Evolutionary conservation across 2,888 invertebrate species (phyloP).

Genomic region (Tipula unca): DNA sequence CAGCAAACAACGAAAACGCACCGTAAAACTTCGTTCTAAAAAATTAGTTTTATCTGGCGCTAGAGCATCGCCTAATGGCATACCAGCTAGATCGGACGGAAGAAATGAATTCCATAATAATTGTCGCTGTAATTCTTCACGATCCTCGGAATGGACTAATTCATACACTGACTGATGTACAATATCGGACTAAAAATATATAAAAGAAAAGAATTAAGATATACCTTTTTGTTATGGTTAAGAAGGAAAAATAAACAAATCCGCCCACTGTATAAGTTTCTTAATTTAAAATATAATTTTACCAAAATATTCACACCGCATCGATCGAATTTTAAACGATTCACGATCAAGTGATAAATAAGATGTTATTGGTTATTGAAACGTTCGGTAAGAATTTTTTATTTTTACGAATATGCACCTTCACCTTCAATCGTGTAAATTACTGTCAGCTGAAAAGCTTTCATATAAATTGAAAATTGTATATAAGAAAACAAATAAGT

Average conservation of each 20-base stretch:
- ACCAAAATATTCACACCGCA: not conserved
- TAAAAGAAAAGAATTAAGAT: conserved; percentile 29
- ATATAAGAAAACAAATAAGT: not conserved
- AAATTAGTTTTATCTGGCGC: conserved; percentile 82
- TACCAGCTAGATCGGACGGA: conserved; percentile 49
- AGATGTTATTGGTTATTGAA: not conserved
- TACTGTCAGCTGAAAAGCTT: not conserved
- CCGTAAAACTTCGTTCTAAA: conserved; percentile 94
- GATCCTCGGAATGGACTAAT: conserved; percentile 96
- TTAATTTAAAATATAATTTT: not conserved
- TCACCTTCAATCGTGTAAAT: not conserved
- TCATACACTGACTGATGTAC: conserved; percentile 99
- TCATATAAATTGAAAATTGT: not conserved
- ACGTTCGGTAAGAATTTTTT: not conserved
- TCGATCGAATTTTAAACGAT: not conserved
- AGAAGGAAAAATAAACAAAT: not conserved
- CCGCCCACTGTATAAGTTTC: not conserved
- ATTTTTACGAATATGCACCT: not conserved
- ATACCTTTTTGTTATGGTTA: not conserved
- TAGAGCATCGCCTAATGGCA: conserved; percentile 80
- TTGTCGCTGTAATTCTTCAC: conserved; percentile 93
- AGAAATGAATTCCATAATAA: conserved; percentile 91
- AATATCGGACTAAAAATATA: conserved; percentile 80
- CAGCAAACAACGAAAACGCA: conserved; percentile 94
- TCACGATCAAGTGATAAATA: not conserved